A percentile compares a stretch with the other conserved stretches of the same genome.
Conservation (phyloP, 2,888 invertebrate genomes). For the Calameuta filiformis region DNA sequence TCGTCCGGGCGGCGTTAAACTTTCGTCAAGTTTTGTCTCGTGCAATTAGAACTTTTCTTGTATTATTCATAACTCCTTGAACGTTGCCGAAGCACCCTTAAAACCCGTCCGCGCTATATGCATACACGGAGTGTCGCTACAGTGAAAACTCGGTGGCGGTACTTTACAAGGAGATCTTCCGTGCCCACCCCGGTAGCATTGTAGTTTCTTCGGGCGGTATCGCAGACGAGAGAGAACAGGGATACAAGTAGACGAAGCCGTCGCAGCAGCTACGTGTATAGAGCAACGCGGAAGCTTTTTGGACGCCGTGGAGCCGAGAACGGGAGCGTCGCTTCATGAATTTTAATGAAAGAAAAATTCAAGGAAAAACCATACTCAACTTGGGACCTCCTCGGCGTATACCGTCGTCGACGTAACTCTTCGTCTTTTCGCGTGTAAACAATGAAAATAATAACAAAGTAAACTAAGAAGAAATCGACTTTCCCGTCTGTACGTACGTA, state of each 20-base stretch:
- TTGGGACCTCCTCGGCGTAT: neutral
- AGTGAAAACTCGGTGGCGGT: neutral
- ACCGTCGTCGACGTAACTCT: neutral
- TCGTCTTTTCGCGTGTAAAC: neutral
- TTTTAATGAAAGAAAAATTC: slow-evolving; percentile 49
- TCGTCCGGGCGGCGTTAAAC: neutral
- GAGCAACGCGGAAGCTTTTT: neutral
- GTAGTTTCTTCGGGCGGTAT: neutral
- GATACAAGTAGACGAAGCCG: slow-evolving; percentile 22
- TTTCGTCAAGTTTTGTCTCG: slow-evolving; percentile 55
- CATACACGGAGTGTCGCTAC: neutral
- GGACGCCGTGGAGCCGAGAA: neutral
- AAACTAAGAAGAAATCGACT: neutral
- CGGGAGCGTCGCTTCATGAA: slow-evolving; percentile 51
- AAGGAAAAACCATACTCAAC: neutral
- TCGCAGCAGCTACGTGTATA: slow-evolving; percentile 22
- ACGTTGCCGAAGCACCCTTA: neutral
- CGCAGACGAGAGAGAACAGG: slow-evolving; percentile 18
- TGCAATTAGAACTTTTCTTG: slow-evolving; percentile 63
- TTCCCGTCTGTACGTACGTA: neutral
- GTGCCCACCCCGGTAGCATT: no score
- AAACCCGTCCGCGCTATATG: neutral
- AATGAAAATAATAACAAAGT: neutral
- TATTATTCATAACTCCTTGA: slow-evolving; percentile 61
- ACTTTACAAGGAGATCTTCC: neutral